Base-by-base conservation (phyloP, 1,140 invertebrate genomes). In the Rhopalosiphum padi region DNA sequence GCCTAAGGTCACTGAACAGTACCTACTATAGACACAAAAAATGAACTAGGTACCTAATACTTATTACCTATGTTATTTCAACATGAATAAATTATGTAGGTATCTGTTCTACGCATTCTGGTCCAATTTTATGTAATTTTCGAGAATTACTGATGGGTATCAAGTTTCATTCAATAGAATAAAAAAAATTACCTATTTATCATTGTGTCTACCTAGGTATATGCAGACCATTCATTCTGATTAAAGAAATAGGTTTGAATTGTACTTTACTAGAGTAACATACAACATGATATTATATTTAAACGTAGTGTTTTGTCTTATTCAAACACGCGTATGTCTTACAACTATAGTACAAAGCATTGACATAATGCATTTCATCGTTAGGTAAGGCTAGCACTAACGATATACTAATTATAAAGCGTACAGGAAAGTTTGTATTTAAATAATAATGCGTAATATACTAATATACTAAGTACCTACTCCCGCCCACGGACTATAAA, bases 1-100 rank as follows among this genome's bases (percentile, higher is more conserved):
- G 35, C 23, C 35, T 35, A 22, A 53, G 87, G 87, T 89, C 87
- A 89, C 48, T 89, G 48, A 53, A 89, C 87, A 89, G 87, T 53
- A 53, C 7, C 22, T 43, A 51, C 48, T 37, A 53, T 4, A 88
- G 48, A 37, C 48, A 53, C 7, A 25, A 51, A 53, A 51, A 88
- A n/a, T 4, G n/a, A 88, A 51, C 18, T 30, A n/a, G 30, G 9
- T 68, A 68, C 25, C 25, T n/a, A 48, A 88, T 22, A 46, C 35
- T 18, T 18, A 35, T 30, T 46, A 46, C 9, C 0, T 41, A 35
- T 35, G 6, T 35, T 53, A 48, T 22, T 48, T 21, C 21, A 53
- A 89, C 2, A 53, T 55, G n/a, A 89, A 89, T 48, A 89, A 89
- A 55, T 68, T 30, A n/a, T 11, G 30, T n/a, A 68, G 25, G 30